Evolutionary conservation across 2,888 invertebrate genomes (phyloP).

Genomic region (Lycaena phlaeas): DNA sequence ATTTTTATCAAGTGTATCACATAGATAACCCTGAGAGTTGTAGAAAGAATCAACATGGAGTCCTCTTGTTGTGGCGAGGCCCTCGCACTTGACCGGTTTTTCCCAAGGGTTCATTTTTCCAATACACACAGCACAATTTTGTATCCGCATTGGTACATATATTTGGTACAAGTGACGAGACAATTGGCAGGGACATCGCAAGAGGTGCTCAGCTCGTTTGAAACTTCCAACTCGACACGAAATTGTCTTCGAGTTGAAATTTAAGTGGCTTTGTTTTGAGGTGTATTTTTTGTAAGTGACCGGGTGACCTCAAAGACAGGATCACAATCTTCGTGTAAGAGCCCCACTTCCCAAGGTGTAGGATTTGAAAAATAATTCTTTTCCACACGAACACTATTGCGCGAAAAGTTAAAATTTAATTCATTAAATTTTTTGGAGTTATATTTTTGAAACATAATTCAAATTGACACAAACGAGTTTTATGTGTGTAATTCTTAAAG

Average conservation of each 20-base stretch:
- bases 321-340: too few relatives aligned
- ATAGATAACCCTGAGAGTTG: too few relatives aligned
- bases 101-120: constrained; percentile 13
- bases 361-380: too few relatives aligned
- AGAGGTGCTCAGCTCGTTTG: neutral
- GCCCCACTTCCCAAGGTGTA: too few relatives aligned
- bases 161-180: neutral
- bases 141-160: constrained; percentile 3
- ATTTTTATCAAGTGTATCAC: neutral
- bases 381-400: too few relatives aligned
- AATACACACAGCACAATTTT: constrained; percentile 13
- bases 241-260: neutral
- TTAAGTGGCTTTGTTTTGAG: neutral
- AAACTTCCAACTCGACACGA: neutral
- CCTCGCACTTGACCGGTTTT: constrained; percentile 9
- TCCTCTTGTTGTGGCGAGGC: neutral
- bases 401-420: too few relatives aligned
- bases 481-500: too few relatives aligned
- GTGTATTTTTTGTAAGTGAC: too few relatives aligned
- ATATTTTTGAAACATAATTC: too few relatives aligned
- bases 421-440: too few relatives aligned
- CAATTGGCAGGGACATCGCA: neutral
- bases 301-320: too few relatives aligned
- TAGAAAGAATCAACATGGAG: neutral
- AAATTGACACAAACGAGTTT: too few relatives aligned